Evolutionary conservation across 2,797 vertebrate genomes (phyloP), one percentile per base, ranked within the genome.

Genomic region (Varecia variegata): DNA sequence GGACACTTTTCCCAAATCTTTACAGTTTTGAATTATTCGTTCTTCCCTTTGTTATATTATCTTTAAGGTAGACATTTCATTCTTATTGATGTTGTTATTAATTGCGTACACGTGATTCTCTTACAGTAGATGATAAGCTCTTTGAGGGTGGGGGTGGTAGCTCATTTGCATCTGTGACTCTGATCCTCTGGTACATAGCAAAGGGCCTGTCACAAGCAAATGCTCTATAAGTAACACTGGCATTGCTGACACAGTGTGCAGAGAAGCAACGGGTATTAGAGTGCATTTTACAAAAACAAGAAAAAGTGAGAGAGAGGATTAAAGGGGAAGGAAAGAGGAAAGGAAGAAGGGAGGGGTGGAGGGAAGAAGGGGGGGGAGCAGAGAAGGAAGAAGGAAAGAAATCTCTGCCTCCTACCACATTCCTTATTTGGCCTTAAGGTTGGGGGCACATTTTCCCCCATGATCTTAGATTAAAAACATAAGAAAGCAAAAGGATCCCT

Each of bases 401-500:
- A 76, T 56, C 21, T 83, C 45, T 32, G 35, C 45, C 43, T 38
- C n/a, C 32, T 14, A 87, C 52, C 9, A 77, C 15, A 32, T 65
- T 88, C 5, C 12, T 45, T 84, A 47, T 50, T 70, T 80, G 35
- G 13, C 30, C 56, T 89, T 17, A 91, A 87, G 45, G 3, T 90
- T 71, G 12, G 18, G 17, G 15, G 27, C 45, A 35, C 58, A 50
- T 67, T 95, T 91, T 18, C 0, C 35, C 52, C 18, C 54, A 38
- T 71, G 38, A 88, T 62, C 45, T 71, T 40, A 96, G 13, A 58
- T 70, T 87, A 45, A 84, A 91, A 77, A 47, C 10, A 18, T 30
- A 8, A 43, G 32, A 93, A 94, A 84, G 35, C 84, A 91, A 74
- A 74, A 90, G 38, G 93, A 83, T 88, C 52, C 14, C 25, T 90